Conservation (phyloP, 2,888 invertebrate genomes). For the Cerceris ruficornis region DNA sequence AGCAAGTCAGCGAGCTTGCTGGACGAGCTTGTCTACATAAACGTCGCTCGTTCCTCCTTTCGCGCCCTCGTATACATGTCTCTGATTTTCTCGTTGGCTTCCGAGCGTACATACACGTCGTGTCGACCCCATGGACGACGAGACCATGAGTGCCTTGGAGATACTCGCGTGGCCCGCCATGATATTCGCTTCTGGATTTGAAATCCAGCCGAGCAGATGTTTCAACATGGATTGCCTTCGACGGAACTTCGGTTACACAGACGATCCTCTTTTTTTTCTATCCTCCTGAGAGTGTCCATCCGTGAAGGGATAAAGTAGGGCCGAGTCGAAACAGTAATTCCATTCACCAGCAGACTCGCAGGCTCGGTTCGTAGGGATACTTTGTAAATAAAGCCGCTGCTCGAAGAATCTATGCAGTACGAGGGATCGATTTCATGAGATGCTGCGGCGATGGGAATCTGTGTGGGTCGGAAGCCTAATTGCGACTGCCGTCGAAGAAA, state of each 20-base stretch:
- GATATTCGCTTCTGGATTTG: constrained; percentile 57
- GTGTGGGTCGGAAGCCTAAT: too few species aligned
- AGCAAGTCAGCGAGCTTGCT: constrained; percentile 53
- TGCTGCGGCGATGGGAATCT: too few species aligned
- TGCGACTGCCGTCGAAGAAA: too few species aligned
- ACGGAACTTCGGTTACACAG: constrained; percentile 22
- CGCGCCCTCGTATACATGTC: constrained; percentile 54
- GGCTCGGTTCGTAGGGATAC: neutral
- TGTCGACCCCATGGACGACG: constrained; percentile 21
- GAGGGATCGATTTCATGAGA: too few species aligned
- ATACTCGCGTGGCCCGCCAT: constrained; percentile 52
- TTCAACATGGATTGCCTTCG: constrained; percentile 35
- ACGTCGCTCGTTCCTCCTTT: constrained; percentile 53
- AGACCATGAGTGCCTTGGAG: constrained; percentile 34
- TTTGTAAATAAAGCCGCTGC: neutral
- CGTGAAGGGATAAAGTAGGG: neutral
- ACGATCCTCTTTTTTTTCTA: neutral
- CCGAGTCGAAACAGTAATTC: neutral
- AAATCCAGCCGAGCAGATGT: constrained; percentile 52
- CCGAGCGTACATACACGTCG: constrained; percentile 17
- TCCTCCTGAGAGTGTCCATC: constrained; percentile 4
- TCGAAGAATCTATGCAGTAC: too few species aligned
- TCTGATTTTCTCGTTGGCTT: constrained; percentile 51
- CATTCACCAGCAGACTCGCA: constrained; percentile 5
- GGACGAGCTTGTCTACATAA: constrained; percentile 66